A percentile compares a stretch with the other conserved stretches of the same genome.
Conservation (phyloP, 2,113 vertebrate genomes). For the Smithornis capensis region DNA sequence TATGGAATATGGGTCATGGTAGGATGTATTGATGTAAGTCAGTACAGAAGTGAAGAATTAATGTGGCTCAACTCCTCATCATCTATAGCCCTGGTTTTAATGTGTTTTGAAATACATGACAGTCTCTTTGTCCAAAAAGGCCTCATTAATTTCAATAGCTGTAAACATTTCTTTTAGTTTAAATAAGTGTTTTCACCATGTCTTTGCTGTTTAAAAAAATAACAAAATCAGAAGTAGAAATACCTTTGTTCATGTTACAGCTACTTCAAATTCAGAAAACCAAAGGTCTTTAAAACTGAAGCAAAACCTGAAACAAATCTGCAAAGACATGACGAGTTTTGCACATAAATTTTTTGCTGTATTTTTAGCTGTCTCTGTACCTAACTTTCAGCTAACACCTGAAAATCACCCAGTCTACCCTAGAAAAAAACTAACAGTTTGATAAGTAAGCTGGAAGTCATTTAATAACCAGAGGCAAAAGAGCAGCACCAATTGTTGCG, state of each 20-base stretch:
- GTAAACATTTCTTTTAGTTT: constrained; percentile 1
- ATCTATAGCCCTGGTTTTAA: neutral
- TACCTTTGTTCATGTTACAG: neutral
- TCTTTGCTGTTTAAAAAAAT: neutral
- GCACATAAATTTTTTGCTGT: neutral
- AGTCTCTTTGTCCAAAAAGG: neutral
- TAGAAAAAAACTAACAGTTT: neutral
- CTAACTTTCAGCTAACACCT: neutral
- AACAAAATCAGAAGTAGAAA: neutral
- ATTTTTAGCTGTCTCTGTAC: neutral
- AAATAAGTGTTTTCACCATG: neutral
- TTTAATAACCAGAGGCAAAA: neutral
- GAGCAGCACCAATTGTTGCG: neutral
- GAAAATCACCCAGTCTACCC: neutral
- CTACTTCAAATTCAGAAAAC: neutral
- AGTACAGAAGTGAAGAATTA: neutral
- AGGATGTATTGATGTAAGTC: neutral
- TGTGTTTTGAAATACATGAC: neutral
- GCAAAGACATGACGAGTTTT: neutral
- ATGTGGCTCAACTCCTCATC: neutral
- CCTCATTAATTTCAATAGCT: neutral
- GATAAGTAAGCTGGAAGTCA: neutral
- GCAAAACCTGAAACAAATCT: neutral
- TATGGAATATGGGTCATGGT: neutral
- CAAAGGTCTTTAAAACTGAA: neutral